phyloP scores from a whole-genome alignment of 1,140 invertebrate genomes.

The Aphelinus atriplicis region DNA sequence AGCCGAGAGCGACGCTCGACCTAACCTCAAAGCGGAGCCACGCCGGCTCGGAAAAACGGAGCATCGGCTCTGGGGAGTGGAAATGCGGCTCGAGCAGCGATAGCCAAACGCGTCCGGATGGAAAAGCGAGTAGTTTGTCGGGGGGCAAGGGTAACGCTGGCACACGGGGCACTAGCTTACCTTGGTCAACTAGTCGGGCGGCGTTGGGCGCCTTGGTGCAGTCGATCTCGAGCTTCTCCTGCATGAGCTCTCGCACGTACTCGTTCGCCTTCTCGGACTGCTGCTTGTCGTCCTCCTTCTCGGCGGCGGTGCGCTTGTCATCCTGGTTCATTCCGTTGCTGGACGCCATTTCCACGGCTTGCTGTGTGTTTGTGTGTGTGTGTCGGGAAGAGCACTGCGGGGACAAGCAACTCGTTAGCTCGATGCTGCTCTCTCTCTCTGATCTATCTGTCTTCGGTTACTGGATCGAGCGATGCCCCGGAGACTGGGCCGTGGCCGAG shows the following conservation, averaged over 20 bases:
- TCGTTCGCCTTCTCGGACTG: conserved; percentile 76
- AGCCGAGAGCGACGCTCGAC: background rate
- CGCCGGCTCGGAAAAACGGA: background rate
- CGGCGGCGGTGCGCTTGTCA: conserved; percentile 44
- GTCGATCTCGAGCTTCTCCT: conserved; percentile 79
- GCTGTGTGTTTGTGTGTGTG: too few species aligned
- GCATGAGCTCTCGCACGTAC: conserved; percentile 78
- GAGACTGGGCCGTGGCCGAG: too few species aligned
- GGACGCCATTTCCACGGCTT: conserved; percentile 45
- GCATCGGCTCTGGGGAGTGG: background rate
- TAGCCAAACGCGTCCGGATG: too few species aligned
- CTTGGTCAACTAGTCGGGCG: conserved; percentile 76
- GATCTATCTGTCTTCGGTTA: too few species aligned
- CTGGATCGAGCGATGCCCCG: too few species aligned
- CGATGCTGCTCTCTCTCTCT: too few species aligned
- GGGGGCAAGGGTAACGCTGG: too few species aligned
- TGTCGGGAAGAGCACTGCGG: too few species aligned
- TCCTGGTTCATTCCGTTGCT: conserved; percentile 58
- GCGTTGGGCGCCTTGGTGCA: conserved; percentile 78
- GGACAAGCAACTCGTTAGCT: too few species aligned
- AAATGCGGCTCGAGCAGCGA: background rate
- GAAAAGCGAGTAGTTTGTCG: too few species aligned
- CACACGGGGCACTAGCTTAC: conserved; percentile 57
- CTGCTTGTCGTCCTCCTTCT: conserved; percentile 53
- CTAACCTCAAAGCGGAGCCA: conserved; percentile 7